A percentile compares a stretch with the other conserved stretches of the same genome.
Conservation (phyloP, 2,888 invertebrate species). For the Nymphalis polychloros region DNA sequence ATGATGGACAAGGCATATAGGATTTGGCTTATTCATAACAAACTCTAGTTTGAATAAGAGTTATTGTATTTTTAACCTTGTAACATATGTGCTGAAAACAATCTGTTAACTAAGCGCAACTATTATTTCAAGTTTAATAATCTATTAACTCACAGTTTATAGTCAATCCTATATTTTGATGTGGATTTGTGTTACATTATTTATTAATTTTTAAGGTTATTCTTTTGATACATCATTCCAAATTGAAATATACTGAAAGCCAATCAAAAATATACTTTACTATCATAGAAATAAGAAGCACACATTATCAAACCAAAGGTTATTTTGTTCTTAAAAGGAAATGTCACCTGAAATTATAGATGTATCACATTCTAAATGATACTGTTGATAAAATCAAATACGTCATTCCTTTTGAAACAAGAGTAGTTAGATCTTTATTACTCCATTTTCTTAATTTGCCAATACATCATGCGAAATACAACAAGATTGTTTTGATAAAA, state of each 20-base stretch:
- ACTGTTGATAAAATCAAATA: too few relatives aligned
- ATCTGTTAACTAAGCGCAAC: background rate
- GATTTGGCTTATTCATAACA: slow-evolving; percentile 33
- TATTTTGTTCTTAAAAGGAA: background rate
- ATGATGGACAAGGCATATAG: slow-evolving; percentile 33
- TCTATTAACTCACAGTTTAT: too few relatives aligned
- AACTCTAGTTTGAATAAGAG: slow-evolving; percentile 10
- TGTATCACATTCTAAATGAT: too few relatives aligned
- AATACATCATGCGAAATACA: background rate
- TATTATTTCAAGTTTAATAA: background rate
- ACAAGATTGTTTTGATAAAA: background rate
- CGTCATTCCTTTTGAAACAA: too few relatives aligned
- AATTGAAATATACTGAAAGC: too few relatives aligned
- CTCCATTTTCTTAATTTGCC: background rate
- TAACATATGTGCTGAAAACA: background rate
- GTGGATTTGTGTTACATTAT: too few relatives aligned
- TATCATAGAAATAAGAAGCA: too few relatives aligned
- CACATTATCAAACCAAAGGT: too few relatives aligned
- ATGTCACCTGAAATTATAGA: background rate
- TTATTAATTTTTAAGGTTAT: too few relatives aligned
- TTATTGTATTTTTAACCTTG: slow-evolving; percentile 17
- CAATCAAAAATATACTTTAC: too few relatives aligned
- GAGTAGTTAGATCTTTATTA: background rate
- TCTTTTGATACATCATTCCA: too few relatives aligned
- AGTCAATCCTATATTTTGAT: too few relatives aligned